A percentile compares a stretch with the other conserved stretches of the same genome.
phyloP scores from a whole-genome alignment of 2,888 invertebrate genomes.

The Herminia tarsipennalis region DNA sequence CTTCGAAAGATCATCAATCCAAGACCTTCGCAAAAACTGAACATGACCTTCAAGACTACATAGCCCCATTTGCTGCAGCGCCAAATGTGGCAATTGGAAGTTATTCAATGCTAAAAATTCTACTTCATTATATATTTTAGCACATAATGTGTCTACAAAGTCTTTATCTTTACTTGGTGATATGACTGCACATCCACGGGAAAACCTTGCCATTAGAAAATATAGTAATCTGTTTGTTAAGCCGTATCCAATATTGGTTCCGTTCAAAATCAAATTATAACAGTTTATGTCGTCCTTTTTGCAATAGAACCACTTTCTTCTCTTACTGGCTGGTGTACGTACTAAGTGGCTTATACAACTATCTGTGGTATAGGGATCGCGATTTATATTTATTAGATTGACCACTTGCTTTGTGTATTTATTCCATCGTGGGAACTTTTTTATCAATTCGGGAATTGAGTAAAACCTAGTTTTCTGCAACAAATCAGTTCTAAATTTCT shows the following conservation, averaged over 20 bases:
- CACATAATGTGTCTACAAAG: constrained; percentile 42
- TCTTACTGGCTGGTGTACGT: background rate
- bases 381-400: background rate
- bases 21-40: constrained; percentile 50
- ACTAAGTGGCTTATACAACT: background rate
- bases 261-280: background rate
- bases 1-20: constrained; percentile 45
- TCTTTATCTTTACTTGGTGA: constrained; percentile 32
- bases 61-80: constrained; percentile 56
- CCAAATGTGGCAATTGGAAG: constrained; percentile 47
- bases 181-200: constrained; percentile 1
- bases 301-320: constrained; percentile 1
- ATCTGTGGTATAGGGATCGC: background rate
- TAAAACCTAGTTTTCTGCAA: constrained; percentile 16
- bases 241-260: constrained; percentile 54
- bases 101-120: constrained; percentile 46
- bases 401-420: background rate
- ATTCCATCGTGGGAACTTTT: constrained; percentile 30
- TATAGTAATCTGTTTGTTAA: constrained; percentile 50
- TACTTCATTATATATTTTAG: constrained; percentile 46
- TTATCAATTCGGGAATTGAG: constrained; percentile 4
- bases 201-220: constrained; percentile 1
- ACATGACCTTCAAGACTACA: constrained; percentile 55
- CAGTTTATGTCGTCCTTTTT: too few relatives aligned
- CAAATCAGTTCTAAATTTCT: constrained; percentile 11